Evolutionary conservation across 2,113 vertebrate genomes (phyloP), one percentile per base, ranked within the genome.

Genomic region (Limanda limanda): DNA sequence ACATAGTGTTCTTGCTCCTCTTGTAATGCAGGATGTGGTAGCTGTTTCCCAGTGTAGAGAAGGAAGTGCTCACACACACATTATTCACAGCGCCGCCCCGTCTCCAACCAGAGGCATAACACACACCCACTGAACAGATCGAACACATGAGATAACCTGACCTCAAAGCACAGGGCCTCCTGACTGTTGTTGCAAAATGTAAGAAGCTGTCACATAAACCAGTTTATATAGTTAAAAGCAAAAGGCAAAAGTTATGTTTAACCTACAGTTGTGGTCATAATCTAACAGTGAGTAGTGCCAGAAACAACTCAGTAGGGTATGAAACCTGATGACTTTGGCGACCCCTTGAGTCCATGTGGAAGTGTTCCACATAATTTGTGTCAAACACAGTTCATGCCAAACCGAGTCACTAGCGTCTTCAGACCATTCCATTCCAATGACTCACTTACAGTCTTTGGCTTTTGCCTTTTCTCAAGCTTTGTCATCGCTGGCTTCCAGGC

Each of bases 11-110:
- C 76, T 66, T 17, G 27, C 31, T 54, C 7, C 48, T n/a, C 55
- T 58, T 6, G 13, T 69, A 55, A n/a, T 47, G 40, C 77, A 88
- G 84, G 80, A 88, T 87, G 86, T 84, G 84, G 84, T 68, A 2
- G n/a, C 54, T 73, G 64, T 51, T 42, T 71, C 23, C 15, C 17
- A 5, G 1, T 23, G 42, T 37, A 59, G 17, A 78, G 42, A 25
- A 72, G 77, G 84, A 86, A 86, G 77, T 74, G 21, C 56, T 71
- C 56, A 60, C 58, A 60, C 31, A 31, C 58, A 60, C 58, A 35
- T 15, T 27, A 24, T 18, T 25, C 54, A 25, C 31, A 63, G 40
- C 21, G 8, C 7, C n/a, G 37, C 47, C 47, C 18, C 0, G 18
- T 64, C 10, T 11, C 5, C 51, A 51, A 24, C 65, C 48, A 56